Evolutionary conservation across 2,113 vertebrate species (phyloP).

Genomic region (Alligator sinensis): DNA sequence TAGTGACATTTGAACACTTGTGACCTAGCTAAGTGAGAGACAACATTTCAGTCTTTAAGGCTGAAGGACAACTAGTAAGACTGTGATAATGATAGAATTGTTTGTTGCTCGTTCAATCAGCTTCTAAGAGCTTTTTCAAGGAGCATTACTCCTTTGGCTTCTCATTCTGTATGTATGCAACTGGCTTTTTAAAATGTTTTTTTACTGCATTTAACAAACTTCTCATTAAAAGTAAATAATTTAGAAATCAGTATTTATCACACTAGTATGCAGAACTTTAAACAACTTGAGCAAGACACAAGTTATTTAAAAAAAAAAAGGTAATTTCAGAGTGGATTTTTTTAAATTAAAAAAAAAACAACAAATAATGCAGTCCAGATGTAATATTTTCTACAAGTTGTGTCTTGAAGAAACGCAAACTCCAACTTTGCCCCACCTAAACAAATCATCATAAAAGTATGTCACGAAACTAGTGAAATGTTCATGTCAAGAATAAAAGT

Average conservation of each 20-base stretch:
- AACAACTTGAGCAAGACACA: neutral
- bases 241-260: neutral
- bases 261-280: neutral
- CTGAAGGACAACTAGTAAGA: neutral
- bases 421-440: slow-evolving; percentile 3
- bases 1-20: neutral
- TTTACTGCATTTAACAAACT: neutral
- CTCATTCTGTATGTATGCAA: neutral
- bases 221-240: neutral
- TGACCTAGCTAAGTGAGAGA: neutral
- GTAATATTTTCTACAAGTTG: neutral
- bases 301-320: neutral
- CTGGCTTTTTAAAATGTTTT: neutral
- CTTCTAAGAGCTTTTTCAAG: neutral
- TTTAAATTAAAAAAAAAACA: neutral
- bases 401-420: neutral
- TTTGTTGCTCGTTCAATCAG: neutral
- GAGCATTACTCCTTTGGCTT: neutral
- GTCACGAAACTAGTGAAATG: neutral
- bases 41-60: rapidly evolving
- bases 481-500: neutral
- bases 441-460: neutral
- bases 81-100: neutral
- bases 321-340: neutral
- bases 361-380: neutral